Evolutionary conservation across 2,797 vertebrate species (phyloP).

Genomic region (Ispidina picta): DNA sequence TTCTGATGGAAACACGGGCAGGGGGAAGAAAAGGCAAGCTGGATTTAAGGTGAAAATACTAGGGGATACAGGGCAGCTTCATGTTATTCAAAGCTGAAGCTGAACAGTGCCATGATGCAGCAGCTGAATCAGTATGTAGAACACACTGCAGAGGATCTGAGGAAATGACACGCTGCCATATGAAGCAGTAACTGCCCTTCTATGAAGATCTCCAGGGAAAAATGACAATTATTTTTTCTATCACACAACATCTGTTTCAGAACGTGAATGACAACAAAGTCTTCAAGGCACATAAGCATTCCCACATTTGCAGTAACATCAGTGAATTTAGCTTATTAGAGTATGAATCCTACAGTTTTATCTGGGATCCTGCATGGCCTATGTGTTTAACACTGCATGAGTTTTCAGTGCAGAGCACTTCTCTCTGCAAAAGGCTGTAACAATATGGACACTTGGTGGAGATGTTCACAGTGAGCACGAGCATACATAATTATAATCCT

Average conservation of each 20-base stretch:
- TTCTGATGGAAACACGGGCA: neutral
- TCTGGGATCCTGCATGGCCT: neutral
- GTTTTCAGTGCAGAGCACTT: neutral
- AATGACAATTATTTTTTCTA: neutral
- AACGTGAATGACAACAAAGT: neutral
- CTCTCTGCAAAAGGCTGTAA: neutral
- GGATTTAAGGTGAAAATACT: neutral
- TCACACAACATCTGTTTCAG: neutral
- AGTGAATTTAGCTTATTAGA: neutral
- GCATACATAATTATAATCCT: constrained; percentile 17
- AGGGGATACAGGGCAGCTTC: neutral
- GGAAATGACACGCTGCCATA: neutral
- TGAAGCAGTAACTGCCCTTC: neutral
- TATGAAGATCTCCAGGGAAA: neutral
- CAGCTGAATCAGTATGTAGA: neutral
- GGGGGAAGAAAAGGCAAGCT: neutral
- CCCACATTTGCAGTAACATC: neutral
- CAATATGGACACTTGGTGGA: neutral
- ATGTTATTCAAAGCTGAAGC: neutral
- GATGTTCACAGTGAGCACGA: neutral
- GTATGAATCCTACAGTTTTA: neutral
- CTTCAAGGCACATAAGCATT: neutral
- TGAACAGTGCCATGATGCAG: neutral
- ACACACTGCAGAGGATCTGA: neutral
- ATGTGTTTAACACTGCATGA: neutral